Evolutionary conservation across 2,797 vertebrate species (phyloP), one percentile per base, ranked within the genome.

Genomic region (Rhabdomys pumilio): DNA sequence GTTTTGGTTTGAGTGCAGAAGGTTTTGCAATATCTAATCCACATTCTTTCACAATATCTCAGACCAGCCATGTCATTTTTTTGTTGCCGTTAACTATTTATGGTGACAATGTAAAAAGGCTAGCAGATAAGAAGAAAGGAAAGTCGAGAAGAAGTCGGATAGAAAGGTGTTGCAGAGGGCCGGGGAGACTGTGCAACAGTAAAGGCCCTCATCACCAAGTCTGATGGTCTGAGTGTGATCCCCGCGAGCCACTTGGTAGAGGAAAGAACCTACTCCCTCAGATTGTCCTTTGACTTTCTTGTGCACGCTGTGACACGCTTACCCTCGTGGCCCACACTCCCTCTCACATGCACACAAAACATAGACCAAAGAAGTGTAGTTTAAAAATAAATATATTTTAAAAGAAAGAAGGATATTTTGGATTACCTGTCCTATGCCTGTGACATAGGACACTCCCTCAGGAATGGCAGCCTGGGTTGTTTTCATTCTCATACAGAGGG

Each of bases 11-110:
- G 6, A 9, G 17, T 41, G 47, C 75, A 93, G 67, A 73, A 92
- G 44, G 50, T 96, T 98, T 96, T 96, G 53, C 86, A 97, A 96
- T 59, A 89, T 91, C 7, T 24, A 87, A 63, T 63, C 79, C 53
- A 91, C 19, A 77, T 81, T 87, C 83, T 97, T 96, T 95, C 86
- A 89, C 14, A 96, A 97, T 67, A 63, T 69, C 20, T 81, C 76
- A 84, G 41, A 69, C 24, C 65, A 61, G 67, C 63, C 20, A 15
- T 81, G 44, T 22, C 77, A 38, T 69, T 61, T 47, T 57, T 75
- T 47, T 41, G 34, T 73, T 73, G n/a, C 75, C 79, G 59, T 96
- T 95, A 96, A 95, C 44, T 79, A 63, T 92, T 96, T 22, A 38
- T 83, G 41, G 84, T 8, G 82, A 41, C 41, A 88, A 53, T 72